These are phyloP conservation scores for Periophthalmodon schlosseri DNA, from an alignment of 2,113 vertebrate species.

Conservation along the genomic window DNA sequence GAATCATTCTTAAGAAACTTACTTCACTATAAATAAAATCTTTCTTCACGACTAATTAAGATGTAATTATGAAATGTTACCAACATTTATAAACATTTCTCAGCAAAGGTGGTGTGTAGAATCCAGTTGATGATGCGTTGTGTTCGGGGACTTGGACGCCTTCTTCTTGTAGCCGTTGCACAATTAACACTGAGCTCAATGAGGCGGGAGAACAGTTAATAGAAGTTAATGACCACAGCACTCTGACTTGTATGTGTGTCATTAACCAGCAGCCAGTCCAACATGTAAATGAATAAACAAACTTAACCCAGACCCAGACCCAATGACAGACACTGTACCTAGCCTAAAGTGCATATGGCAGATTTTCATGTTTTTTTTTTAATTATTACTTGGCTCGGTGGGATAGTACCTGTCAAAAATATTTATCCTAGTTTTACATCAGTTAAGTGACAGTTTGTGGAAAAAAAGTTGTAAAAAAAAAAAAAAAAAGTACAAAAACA, in stretches of 20 bases:
- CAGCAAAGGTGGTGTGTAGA: conserved; percentile 11
- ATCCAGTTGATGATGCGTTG: conserved; percentile 6
- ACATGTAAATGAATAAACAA: conserved; percentile 62
- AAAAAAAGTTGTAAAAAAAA: too few relatives aligned
- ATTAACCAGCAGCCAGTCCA: conserved; percentile 71
- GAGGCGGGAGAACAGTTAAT: conserved; percentile 70
- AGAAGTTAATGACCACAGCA: conserved; percentile 72
- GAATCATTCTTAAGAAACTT: too few relatives aligned
- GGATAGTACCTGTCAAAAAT: too few relatives aligned
- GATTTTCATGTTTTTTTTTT: too few relatives aligned
- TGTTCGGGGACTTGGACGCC: conserved; percentile 36
- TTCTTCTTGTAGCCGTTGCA: conserved; percentile 58
- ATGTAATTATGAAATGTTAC: too few relatives aligned
- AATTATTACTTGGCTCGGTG: too few relatives aligned
- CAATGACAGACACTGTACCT: conserved; percentile 27
- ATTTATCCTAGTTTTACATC: too few relatives aligned
- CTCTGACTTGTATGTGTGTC: conserved; percentile 62
- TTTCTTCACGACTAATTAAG: too few relatives aligned
- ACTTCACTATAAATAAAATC: too few relatives aligned
- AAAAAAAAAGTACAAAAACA: too few relatives aligned
- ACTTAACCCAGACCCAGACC: conserved; percentile 20
- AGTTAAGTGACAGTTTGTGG: too few relatives aligned
- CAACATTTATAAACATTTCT: background rate
- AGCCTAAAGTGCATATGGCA: too few relatives aligned
- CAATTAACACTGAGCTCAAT: conserved; percentile 64